phyloP scores from a whole-genome alignment of 2,113 vertebrate genomes.

The Eonycteris spelaea region DNA sequence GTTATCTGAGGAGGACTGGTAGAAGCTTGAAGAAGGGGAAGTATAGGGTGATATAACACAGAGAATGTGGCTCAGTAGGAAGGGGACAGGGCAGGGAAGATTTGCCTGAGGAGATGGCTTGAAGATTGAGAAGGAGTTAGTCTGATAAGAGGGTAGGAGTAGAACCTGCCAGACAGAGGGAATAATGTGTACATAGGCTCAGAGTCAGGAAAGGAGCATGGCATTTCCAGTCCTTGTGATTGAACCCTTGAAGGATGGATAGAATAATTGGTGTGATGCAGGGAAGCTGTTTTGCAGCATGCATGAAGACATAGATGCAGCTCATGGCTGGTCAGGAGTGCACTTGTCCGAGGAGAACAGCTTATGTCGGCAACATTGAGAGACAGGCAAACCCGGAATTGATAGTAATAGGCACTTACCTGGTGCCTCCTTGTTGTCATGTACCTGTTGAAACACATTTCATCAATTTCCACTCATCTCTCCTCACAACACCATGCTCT shows the following conservation, averaged over 20 bases:
- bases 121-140: neutral
- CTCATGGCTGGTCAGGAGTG: neutral
- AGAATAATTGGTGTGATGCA: neutral
- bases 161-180: neutral
- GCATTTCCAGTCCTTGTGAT: neutral
- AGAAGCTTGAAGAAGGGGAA: neutral
- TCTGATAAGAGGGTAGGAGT: neutral
- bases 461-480: neutral
- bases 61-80: neutral
- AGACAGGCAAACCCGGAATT: neutral
- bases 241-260: neutral
- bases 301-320: neutral
- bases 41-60: neutral
- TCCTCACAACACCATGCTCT: neutral
- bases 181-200: neutral
- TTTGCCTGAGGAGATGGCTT: slow-evolving; percentile 6
- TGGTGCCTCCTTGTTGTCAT: neutral
- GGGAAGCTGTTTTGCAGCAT: neutral
- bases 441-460: neutral
- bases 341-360: neutral
- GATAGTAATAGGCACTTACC: neutral
- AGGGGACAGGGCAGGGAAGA: neutral
- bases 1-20: neutral
- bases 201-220: neutral
- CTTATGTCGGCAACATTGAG: neutral